Percentiles rank a stretch among this genome's conserved stretches.
Evolutionary conservation across 2,888 invertebrate species (phyloP).

Genomic region (Furcula furcula): DNA sequence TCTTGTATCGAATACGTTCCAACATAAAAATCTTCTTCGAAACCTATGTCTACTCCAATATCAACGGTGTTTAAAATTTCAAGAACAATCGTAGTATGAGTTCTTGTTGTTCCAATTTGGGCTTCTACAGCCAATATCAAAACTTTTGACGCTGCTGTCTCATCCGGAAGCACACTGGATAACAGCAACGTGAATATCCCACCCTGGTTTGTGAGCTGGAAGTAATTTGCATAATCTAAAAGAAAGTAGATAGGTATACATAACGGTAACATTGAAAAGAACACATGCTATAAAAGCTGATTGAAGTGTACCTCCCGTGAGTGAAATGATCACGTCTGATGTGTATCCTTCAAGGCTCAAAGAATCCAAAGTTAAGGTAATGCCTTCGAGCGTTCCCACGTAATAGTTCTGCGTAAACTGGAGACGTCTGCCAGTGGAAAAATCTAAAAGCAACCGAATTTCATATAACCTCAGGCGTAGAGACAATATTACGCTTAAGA

Average conservation of each 20-base stretch:
- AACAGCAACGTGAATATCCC: constrained; percentile 22
- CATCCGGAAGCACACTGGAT: constrained; percentile 14
- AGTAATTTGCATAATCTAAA: constrained; percentile 36
- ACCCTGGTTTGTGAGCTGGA: constrained; percentile 25
- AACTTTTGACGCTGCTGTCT: constrained; percentile 22
- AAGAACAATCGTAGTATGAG: constrained; percentile 9
- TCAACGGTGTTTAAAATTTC: constrained; percentile 9
- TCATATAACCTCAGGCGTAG: too few relatives aligned
- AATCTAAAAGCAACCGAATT: constrained; percentile 12
- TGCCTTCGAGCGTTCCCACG: constrained; percentile 25
- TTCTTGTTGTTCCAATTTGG: constrained; percentile 10
- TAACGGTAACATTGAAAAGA: neutral
- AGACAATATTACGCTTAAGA: neutral
- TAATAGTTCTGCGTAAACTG: constrained; percentile 30
- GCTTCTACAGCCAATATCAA: constrained; percentile 31
- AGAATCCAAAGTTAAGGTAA: constrained; percentile 14
- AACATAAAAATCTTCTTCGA: constrained; percentile 27
- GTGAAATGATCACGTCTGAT: constrained; percentile 13
- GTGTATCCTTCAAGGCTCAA: constrained; percentile 28
- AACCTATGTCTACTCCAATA: constrained; percentile 15
- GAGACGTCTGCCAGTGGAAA: constrained; percentile 12
- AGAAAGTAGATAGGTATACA: constrained; percentile 14
- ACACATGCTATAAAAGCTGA: neutral
- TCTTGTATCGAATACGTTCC: constrained; percentile 21
- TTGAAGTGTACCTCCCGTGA: constrained; percentile 32